phyloP scores from a whole-genome alignment of 2,888 invertebrate genomes.

The Amblyteles armatorius region DNA sequence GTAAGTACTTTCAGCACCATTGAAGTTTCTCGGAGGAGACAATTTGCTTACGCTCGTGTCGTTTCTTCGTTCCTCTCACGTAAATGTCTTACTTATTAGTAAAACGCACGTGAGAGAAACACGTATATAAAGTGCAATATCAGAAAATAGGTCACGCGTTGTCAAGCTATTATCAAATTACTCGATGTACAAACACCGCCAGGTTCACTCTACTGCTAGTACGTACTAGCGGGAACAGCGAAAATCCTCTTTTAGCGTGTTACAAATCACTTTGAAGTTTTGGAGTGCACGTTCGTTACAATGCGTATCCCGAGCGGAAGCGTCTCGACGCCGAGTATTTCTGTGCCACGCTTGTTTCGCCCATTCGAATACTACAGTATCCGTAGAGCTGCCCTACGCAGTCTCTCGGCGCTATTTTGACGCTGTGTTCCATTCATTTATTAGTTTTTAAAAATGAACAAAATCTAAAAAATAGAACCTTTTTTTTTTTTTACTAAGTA shows the following conservation, averaged over 20 bases:
- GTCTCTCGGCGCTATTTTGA: too few species aligned
- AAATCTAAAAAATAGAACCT: too few species aligned
- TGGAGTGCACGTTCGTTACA: conserved; percentile 63
- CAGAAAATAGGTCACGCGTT: conserved; percentile 69
- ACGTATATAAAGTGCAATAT: conserved; percentile 43
- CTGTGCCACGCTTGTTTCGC: too few species aligned
- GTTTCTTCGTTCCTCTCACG: background rate
- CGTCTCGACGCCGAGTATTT: too few species aligned
- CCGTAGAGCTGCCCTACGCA: too few species aligned
- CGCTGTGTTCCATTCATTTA: too few species aligned
- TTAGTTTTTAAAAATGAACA: too few species aligned
- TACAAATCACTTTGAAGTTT: conserved; percentile 68
- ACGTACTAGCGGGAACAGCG: conserved; percentile 10
- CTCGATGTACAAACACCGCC: conserved; percentile 65
- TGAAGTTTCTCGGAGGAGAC: background rate
- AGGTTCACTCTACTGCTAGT: conserved; percentile 43
- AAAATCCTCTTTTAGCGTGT: conserved; percentile 39
- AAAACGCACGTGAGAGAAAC: conserved; percentile 22
- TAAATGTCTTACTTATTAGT: conserved; percentile 1
- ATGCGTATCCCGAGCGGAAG: conserved; percentile 42
- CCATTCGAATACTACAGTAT: too few species aligned
- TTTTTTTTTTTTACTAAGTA: too few species aligned
- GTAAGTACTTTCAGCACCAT: background rate
- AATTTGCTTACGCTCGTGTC: background rate
- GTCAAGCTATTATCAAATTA: conserved; percentile 72